Evolutionary conservation across 1,140 invertebrate species (phyloP).

Genomic region (Parasteatoda tepidariorum): DNA sequence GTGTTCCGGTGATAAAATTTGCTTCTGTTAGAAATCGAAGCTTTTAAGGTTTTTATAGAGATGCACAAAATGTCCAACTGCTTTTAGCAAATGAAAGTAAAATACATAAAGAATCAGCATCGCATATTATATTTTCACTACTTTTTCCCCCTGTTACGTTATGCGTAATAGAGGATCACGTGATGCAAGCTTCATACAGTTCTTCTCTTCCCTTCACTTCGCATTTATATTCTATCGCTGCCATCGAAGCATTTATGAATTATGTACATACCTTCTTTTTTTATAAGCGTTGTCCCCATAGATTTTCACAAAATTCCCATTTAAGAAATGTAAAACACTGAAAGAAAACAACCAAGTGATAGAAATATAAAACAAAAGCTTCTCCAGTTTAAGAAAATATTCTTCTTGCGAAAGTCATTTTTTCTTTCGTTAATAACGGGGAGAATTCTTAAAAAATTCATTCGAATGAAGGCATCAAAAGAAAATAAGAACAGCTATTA

Average conservation of each 20-base stretch:
- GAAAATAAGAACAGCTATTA: too few species aligned
- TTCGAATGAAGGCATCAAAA: too few species aligned
- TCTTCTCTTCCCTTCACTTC: not conserved
- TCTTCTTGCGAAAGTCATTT: too few species aligned
- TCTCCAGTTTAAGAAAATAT: too few species aligned
- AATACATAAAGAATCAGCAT: slow-evolving; percentile 8
- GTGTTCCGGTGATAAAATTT: not conserved
- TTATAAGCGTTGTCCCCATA: not conserved
- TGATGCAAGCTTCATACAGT: slow-evolving; percentile 1
- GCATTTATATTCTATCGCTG: not conserved
- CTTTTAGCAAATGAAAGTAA: slow-evolving; percentile 8
- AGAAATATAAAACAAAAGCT: not conserved
- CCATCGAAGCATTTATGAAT: not conserved
- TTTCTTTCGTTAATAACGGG: too few species aligned
- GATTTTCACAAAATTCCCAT: not conserved
- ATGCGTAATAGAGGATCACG: not conserved
- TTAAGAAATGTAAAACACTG: not conserved
- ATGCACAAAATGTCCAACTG: not conserved
- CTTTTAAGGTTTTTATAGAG: not conserved
- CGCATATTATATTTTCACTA: slow-evolving; percentile 10
- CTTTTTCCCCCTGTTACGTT: not conserved
- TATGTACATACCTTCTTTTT: not conserved
- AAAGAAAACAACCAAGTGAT: not conserved
- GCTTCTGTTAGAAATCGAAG: not conserved
- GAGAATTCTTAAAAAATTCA: too few species aligned